These are phyloP conservation scores for Acipenser ruthenus DNA, from an alignment of 2,797 vertebrate species.

Conservation along the genomic window DNA sequence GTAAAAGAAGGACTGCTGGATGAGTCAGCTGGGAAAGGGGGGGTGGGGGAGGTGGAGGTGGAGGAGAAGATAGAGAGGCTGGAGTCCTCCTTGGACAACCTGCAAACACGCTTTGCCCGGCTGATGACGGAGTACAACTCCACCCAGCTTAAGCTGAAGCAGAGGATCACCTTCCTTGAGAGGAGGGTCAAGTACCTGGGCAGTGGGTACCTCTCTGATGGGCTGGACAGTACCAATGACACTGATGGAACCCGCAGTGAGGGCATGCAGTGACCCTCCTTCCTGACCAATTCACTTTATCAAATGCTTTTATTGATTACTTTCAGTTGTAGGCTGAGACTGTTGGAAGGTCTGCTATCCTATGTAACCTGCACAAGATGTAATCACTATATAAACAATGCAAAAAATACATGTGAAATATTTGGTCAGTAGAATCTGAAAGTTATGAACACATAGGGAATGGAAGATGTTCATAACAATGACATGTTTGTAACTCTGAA, in stretches of 20 bases:
- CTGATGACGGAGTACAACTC: conserved; percentile 72
- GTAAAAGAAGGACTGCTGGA: conserved; percentile 87
- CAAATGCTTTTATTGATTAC: too few species aligned
- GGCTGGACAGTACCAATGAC: conserved; percentile 33
- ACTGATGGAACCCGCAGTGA: conserved; percentile 29
- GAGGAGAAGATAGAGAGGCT: conserved; percentile 83
- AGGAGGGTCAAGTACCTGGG: conserved; percentile 39
- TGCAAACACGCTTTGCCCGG: conserved; percentile 71
- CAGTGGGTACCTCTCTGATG: conserved; percentile 48
- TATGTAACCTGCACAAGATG: too few species aligned
- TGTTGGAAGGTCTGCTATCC: too few species aligned
- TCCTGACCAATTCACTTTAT: too few species aligned
- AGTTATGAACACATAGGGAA: too few species aligned
- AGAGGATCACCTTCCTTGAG: conserved; percentile 77
- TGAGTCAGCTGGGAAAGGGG: conserved; percentile 55
- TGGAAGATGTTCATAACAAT: too few species aligned
- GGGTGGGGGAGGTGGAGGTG: conserved; percentile 52
- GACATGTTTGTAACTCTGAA: too few species aligned
- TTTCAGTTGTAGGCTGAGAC: too few species aligned
- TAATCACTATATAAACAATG: too few species aligned
- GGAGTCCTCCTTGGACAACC: conserved; percentile 69
- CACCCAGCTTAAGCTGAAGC: conserved; percentile 84
- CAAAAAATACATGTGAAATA: too few species aligned
- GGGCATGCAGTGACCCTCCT: not conserved
- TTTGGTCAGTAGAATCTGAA: too few species aligned